Evolutionary conservation across 2,113 vertebrate genomes (phyloP), one percentile per base, ranked within the genome.

Genomic region (Tichodroma muraria): DNA sequence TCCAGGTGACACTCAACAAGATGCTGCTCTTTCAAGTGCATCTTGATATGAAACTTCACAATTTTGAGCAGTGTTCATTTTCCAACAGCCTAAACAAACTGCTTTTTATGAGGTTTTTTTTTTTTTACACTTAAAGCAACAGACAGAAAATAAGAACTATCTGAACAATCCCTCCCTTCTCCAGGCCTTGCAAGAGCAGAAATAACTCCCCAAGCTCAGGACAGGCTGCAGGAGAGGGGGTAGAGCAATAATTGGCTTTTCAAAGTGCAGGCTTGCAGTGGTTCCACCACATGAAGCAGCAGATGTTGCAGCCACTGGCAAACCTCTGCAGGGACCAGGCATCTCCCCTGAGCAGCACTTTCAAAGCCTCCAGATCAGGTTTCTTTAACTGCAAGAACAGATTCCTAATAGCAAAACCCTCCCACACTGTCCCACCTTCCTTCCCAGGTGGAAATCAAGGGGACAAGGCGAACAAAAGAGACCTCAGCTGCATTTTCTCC

Each of bases 51-150:
- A 59, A 75, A 20, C 3, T 11, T 8, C 49, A 33, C 44, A 5
- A 7, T 0, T 13, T 0, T 0, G 0, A 72, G 53, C 28, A 9
- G 0, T 18, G 17, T 0, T 35, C 69, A 4, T 22, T 33, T 28
- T 4, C 35, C 5, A 54, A 5, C 66, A 63, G 47, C 8, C 53
- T 6, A 0, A 61, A 44, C 7, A 7, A 50, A 15, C 30, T 11
- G 56, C 38, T 17, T 33, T 42, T 11, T 1, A 13, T 0, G 9
- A 33, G 16, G 8, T 3, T 28, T 9, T 33, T 28, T 11, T 6
- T 31, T 8, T n/a, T 30, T 11, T 1, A 38, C 49, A 37, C 14
- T 21, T 9, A 8, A 27, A 81, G 44, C 63, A n/a, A 14, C 2
- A 11, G 3, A 30, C 38, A 37, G 66, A 45, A 40, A 42, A 24